phyloP scores from a whole-genome alignment of 2,113 vertebrate genomes.

The Ardeotis arabs region DNA sequence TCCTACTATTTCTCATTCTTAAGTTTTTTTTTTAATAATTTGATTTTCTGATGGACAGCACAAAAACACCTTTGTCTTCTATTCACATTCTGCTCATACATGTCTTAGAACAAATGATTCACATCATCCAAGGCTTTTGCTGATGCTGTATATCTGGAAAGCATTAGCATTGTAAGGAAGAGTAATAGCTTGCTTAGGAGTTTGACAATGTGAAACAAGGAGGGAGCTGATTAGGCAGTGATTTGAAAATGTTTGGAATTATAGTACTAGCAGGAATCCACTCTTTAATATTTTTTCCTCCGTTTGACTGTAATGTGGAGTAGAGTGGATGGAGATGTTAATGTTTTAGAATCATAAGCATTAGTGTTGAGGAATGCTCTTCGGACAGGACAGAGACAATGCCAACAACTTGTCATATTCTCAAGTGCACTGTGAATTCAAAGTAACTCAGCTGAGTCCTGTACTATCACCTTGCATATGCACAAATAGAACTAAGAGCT shows the following conservation, averaged over 20 bases:
- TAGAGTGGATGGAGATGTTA: not conserved
- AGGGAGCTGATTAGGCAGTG: constrained; percentile 12
- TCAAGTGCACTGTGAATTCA: not conserved
- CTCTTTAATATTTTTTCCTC: not conserved
- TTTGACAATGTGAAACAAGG: constrained; percentile 38
- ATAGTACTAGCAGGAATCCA: not conserved
- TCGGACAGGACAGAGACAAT: not conserved
- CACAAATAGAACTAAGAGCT: not conserved
- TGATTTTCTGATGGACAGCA: not conserved
- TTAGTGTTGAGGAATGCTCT: not conserved
- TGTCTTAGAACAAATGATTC: constrained; percentile 38
- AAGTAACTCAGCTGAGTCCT: not conserved
- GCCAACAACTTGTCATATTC: not conserved
- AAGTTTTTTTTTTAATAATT: not conserved
- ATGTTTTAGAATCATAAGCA: not conserved
- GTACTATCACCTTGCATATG: not conserved
- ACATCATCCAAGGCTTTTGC: constrained; percentile 25
- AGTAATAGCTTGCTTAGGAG: constrained; percentile 40
- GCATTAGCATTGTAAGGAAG: constrained; percentile 29
- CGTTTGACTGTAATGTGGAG: not conserved
- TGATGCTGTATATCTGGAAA: constrained; percentile 34
- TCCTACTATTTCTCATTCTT: not conserved
- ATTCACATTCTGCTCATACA: not conserved
- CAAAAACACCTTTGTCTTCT: not conserved
- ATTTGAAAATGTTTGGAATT: constrained; percentile 15